Conservation (phyloP, 92 coral and sea anemone genomes). For the Epizoanthus illoricatus region DNA sequence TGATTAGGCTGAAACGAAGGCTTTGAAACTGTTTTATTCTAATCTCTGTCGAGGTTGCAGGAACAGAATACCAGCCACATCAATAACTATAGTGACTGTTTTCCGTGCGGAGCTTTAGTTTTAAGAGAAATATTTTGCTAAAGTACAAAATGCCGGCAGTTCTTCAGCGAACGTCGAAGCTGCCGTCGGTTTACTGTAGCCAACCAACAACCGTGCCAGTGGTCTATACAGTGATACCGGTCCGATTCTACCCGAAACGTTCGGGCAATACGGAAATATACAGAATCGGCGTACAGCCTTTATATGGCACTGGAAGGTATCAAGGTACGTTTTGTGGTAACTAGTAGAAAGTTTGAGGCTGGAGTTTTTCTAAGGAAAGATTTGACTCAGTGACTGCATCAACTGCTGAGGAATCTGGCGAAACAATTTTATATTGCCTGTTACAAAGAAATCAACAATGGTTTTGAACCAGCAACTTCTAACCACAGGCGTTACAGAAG, state of each 20-base stretch:
- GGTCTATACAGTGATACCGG: slow-evolving; percentile 4
- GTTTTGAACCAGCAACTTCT: no score
- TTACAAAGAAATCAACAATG: no score
- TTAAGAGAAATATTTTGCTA: background rate
- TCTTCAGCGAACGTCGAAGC: background rate
- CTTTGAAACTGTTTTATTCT: background rate
- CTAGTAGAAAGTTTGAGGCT: background rate
- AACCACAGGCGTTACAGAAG: no score
- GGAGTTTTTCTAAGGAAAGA: no score
- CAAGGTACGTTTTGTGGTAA: background rate
- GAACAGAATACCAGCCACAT: background rate
- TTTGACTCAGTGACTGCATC: no score
- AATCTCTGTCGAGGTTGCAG: background rate
- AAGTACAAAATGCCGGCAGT: slow-evolving; percentile 6
- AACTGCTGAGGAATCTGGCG: no score
- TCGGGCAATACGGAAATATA: slow-evolving; percentile 1
- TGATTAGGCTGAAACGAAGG: background rate
- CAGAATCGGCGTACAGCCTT: slow-evolving; percentile 6
- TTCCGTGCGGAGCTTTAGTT: no score
- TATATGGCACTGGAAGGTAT: background rate
- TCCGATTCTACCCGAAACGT: background rate
- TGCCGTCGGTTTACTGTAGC: background rate
- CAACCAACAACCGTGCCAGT: background rate
- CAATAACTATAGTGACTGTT: background rate
- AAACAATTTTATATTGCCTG: no score